A percentile compares a stretch with the other conserved stretches of the same genome.
phyloP scores from a whole-genome alignment of 2,888 invertebrate genomes.

The Netelia virgata region DNA sequence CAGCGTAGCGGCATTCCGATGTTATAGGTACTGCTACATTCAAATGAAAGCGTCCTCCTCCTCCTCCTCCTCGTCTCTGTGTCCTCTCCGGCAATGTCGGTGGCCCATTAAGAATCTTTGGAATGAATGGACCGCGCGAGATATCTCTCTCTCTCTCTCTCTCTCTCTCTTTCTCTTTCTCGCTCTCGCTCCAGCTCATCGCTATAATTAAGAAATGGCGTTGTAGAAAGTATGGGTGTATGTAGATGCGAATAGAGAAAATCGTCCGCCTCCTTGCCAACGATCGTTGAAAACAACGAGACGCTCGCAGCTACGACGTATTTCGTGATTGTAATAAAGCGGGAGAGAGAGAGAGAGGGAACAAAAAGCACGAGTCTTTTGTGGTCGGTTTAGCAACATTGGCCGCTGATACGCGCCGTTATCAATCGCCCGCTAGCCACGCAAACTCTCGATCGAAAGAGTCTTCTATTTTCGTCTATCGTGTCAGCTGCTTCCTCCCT shows the following conservation, averaged over 20 bases:
- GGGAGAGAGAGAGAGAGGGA: conserved; percentile 47
- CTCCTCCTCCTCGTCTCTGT: conserved; percentile 12
- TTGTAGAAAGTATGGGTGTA: conserved; percentile 59
- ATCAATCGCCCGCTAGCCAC: conserved; percentile 75
- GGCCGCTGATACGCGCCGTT: conserved; percentile 73
- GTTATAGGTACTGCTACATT: conserved; percentile 54
- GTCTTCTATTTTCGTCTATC: conserved; percentile 68
- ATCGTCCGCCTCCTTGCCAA: conserved; percentile 41
- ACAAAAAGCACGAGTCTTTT: conserved; percentile 4
- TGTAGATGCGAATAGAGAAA: conserved; percentile 42
- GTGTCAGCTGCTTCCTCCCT: conserved; percentile 71
- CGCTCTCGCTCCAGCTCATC: conserved; percentile 61
- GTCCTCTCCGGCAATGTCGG: conserved; percentile 62
- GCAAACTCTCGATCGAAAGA: conserved; percentile 59
- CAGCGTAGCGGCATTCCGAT: conserved; percentile 61
- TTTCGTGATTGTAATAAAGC: conserved; percentile 43
- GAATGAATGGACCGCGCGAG: conserved; percentile 74
- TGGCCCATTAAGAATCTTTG: conserved; percentile 75
- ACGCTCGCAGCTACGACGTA: conserved; percentile 50
- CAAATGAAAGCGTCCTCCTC: conserved; percentile 49
- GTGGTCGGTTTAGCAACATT: conserved; percentile 75
- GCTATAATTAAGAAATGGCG: conserved; percentile 75
- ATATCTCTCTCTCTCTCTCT: conserved; percentile 51
- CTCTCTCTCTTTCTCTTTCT: conserved; percentile 52
- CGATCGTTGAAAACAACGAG: not conserved